Evolutionary conservation across 1,140 invertebrate species (phyloP).

Genomic region (Tetramorium alpestre): DNA sequence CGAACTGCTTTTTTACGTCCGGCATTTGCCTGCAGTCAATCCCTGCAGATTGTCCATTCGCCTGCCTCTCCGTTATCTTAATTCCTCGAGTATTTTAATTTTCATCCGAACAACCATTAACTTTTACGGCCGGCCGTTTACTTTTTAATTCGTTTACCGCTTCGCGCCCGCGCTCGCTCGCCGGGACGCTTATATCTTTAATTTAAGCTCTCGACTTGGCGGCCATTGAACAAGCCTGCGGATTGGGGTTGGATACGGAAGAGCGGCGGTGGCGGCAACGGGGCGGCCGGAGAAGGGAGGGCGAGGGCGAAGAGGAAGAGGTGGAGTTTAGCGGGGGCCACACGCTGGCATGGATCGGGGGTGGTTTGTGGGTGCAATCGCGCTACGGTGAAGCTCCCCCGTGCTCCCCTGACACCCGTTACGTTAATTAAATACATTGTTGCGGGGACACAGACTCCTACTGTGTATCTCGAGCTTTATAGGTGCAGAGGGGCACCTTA

Average conservation of each 20-base stretch:
- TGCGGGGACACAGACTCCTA: slow-evolving; percentile 83
- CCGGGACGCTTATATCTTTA: slow-evolving; percentile 82
- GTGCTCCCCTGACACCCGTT: slow-evolving; percentile 83
- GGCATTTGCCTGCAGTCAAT: slow-evolving; percentile 56
- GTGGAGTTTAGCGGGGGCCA: slow-evolving; percentile 73
- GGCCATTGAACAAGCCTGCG: slow-evolving; percentile 78
- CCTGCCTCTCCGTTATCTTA: slow-evolving; percentile 76
- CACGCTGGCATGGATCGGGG: slow-evolving; percentile 74
- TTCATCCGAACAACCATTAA: slow-evolving; percentile 85
- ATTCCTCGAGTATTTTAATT: slow-evolving; percentile 84
- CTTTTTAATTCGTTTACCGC: slow-evolving; percentile 85
- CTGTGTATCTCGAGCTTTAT: slow-evolving; percentile 79
- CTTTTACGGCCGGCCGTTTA: slow-evolving; percentile 84
- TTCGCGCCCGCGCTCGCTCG: slow-evolving; percentile 68
- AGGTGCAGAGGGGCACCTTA: slow-evolving; percentile 76
- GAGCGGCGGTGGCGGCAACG: slow-evolving; percentile 55
- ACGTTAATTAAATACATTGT: slow-evolving; percentile 87
- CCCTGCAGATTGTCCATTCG: slow-evolving; percentile 61
- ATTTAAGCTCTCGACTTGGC: slow-evolving; percentile 82
- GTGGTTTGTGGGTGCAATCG: slow-evolving; percentile 82
- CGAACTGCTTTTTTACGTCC: slow-evolving; percentile 56
- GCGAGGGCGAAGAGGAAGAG: slow-evolving; percentile 58
- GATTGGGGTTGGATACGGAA: slow-evolving; percentile 67
- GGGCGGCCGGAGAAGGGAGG: slow-evolving; percentile 48
- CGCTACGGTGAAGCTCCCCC: slow-evolving; percentile 76